Evolutionary conservation across 2,113 vertebrate genomes (phyloP).

Genomic region (Albula goreensis): DNA sequence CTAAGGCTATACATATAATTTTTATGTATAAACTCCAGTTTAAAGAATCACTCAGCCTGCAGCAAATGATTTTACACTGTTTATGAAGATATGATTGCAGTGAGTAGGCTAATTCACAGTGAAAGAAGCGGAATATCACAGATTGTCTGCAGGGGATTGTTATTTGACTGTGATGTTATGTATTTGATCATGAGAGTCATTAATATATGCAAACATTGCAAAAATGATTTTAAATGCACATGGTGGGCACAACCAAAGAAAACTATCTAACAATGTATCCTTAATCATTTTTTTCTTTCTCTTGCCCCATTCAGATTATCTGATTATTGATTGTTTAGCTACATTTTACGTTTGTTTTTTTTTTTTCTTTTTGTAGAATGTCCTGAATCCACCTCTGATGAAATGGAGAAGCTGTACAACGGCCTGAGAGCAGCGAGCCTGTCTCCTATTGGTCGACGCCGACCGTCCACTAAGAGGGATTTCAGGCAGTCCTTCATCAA

Average conservation of each 20-base stretch:
- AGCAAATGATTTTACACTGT: no score
- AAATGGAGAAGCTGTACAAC: slow-evolving; percentile 93
- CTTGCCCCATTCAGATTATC: neutral
- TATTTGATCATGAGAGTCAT: neutral
- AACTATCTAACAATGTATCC: neutral
- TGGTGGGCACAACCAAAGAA: neutral
- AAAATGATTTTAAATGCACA: no score
- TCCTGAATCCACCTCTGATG: slow-evolving; percentile 68
- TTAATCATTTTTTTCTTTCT: neutral
- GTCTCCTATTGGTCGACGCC: slow-evolving; percentile 87
- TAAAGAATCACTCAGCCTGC: no score
- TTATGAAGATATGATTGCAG: no score
- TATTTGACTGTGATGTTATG: neutral
- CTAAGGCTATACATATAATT: no score
- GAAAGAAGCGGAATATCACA: neutral
- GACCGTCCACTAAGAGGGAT: slow-evolving; percentile 89
- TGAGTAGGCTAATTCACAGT: no score
- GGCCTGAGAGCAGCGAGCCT: slow-evolving; percentile 89
- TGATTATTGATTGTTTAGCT: neutral
- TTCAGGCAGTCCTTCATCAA: slow-evolving; percentile 91
- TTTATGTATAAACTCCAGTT: no score
- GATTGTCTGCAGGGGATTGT: neutral
- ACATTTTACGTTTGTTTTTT: neutral
- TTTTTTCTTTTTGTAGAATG: neutral
- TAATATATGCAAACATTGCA: no score